phyloP scores from a whole-genome alignment of 2,113 vertebrate genomes.

The Triplophysa rosa region DNA sequence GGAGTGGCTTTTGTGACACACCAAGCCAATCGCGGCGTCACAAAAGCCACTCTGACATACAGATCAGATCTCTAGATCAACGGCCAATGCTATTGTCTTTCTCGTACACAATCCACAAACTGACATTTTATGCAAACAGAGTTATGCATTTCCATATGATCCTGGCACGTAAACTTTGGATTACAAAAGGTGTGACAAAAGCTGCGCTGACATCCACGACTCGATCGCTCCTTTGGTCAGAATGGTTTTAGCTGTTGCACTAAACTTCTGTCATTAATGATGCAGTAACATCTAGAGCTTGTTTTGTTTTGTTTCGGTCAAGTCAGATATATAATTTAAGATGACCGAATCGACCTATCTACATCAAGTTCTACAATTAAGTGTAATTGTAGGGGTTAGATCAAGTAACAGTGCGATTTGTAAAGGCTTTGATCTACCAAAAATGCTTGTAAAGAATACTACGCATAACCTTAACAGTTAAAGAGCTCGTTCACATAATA shows the following conservation, averaged over 20 bases:
- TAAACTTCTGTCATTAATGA: no score
- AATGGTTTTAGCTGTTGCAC: not conserved
- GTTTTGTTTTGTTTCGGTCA: no score
- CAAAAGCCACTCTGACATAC: not conserved
- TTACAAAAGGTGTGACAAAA: conserved; percentile 20
- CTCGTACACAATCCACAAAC: conserved; percentile 26
- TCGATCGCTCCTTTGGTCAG: conserved; percentile 1
- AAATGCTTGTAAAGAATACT: no score
- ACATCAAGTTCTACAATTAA: no score
- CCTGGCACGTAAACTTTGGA: conserved; percentile 10
- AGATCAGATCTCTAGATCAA: not conserved
- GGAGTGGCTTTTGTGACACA: not conserved
- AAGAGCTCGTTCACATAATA: conserved; percentile 16
- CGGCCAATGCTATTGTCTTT: conserved; percentile 10
- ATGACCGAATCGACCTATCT: no score
- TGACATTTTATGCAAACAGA: conserved; percentile 36
- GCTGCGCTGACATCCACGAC: not conserved
- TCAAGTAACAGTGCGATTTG: not conserved
- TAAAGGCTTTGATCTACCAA: not conserved
- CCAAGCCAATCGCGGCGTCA: no score
- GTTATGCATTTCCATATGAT: conserved; percentile 35
- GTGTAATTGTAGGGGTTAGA: no score
- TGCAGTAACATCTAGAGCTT: no score
- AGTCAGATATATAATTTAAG: no score
- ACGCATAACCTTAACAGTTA: not conserved